These are phyloP conservation scores for Leptinotarsa haldemani DNA, from an alignment of 2,888 invertebrate genomes.

Conservation along the genomic window DNA sequence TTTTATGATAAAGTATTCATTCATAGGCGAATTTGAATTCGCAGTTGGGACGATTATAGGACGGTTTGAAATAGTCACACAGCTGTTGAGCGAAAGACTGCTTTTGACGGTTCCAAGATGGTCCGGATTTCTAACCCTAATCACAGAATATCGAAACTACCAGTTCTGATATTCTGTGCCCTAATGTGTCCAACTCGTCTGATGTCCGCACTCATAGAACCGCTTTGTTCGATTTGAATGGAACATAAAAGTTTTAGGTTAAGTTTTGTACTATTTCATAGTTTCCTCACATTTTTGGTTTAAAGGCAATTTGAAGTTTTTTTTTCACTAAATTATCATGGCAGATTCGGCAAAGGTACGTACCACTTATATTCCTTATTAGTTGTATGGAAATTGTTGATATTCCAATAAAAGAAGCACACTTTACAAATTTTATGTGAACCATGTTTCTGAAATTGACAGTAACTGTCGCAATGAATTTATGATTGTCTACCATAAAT, in stretches of 20 bases:
- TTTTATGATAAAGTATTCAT: too few relatives aligned
- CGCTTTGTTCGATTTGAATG: too few relatives aligned
- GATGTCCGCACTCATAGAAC: too few relatives aligned
- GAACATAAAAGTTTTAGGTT: slow-evolving; percentile 39
- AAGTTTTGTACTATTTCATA: slow-evolving; percentile 33
- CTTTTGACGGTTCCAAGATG: too few relatives aligned
- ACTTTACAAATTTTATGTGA: slow-evolving; percentile 23
- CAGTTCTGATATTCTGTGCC: too few relatives aligned
- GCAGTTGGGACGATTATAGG: too few relatives aligned
- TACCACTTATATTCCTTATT: slow-evolving; percentile 15
- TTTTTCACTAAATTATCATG: slow-evolving; percentile 33
- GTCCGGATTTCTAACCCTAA: neutral
- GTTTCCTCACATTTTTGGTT: slow-evolving; percentile 22
- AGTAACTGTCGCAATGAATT: slow-evolving; percentile 30
- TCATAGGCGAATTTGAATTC: too few relatives aligned
- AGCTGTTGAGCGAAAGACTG: too few relatives aligned
- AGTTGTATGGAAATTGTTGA: slow-evolving; percentile 8
- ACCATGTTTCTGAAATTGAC: slow-evolving; percentile 31
- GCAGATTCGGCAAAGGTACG: slow-evolving; percentile 46
- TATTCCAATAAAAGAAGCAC: slow-evolving; percentile 18
- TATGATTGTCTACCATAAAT: neutral
- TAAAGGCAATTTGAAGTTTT: neutral
- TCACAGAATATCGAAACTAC: too few relatives aligned
- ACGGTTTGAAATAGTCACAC: too few relatives aligned
- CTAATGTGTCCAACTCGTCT: slow-evolving; percentile 29